These are phyloP conservation scores for Ophion costatus DNA, from an alignment of 2,888 invertebrate species.

Conservation along the genomic window DNA sequence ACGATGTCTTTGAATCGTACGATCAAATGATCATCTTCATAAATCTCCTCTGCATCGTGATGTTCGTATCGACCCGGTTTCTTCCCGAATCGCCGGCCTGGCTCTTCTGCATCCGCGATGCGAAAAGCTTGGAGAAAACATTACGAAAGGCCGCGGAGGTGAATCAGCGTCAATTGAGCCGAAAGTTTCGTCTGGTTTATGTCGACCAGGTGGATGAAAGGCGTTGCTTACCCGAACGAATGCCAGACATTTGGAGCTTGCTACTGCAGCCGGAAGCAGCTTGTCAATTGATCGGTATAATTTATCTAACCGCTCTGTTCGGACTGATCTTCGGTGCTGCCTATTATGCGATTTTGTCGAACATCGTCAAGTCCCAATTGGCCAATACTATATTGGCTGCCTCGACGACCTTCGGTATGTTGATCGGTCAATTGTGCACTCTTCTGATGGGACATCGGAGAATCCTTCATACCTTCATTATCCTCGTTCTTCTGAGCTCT, in stretches of 20 bases:
- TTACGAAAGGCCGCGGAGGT: constrained; percentile 57
- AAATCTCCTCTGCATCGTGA: constrained; percentile 59
- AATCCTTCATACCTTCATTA: constrained; percentile 63
- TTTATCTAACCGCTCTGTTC: constrained; percentile 65
- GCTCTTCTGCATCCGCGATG: constrained; percentile 64
- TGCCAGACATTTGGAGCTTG: constrained; percentile 62
- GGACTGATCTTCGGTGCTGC: constrained; percentile 67
- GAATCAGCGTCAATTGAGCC: constrained; percentile 55
- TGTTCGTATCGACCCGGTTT: constrained; percentile 63
- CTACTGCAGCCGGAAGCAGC: constrained; percentile 65
- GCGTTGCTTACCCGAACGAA: constrained; percentile 54
- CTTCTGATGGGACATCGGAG: constrained; percentile 68
- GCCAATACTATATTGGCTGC: constrained; percentile 60
- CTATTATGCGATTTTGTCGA: constrained; percentile 61
- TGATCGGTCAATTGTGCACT: constrained; percentile 66
- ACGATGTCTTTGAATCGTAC: constrained; percentile 61
- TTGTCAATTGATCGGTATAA: constrained; percentile 67
- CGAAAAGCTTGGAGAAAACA: constrained; percentile 48
- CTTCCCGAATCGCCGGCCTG: constrained; percentile 70
- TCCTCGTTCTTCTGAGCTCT: constrained; percentile 66
- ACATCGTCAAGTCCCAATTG: constrained; percentile 60
- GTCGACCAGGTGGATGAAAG: constrained; percentile 51
- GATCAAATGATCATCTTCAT: constrained; percentile 66
- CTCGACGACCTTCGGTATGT: constrained; percentile 62
- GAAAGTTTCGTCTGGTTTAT: constrained; percentile 61